A percentile compares a stretch with the other conserved stretches of the same genome.
Conservation (phyloP, 2,797 vertebrate genomes). For the Hafferia zeledoni region DNA sequence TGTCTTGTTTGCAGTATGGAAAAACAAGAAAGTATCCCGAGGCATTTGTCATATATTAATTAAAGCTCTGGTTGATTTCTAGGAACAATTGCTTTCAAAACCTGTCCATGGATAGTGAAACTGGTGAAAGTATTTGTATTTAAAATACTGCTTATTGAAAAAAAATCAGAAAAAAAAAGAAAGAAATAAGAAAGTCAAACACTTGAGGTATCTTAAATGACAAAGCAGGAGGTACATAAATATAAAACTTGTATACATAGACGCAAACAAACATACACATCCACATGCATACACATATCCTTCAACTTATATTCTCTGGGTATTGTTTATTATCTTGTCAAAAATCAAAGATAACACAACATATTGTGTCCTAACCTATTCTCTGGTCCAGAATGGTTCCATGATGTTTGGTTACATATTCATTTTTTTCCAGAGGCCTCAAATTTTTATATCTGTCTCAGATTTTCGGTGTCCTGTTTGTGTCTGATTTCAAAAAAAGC, state of each 20-base stretch:
- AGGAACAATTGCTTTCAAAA: not conserved
- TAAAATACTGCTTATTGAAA: not conserved
- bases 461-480: not conserved
- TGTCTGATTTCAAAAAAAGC: fast-evolving
- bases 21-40: not conserved
- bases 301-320: not conserved
- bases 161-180: not conserved
- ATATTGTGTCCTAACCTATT: not conserved
- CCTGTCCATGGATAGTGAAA: not conserved
- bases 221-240: not conserved
- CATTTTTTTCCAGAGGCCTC: not conserved
- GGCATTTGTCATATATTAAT: not conserved
- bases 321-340: not conserved
- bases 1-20: not conserved
- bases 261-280: not conserved
- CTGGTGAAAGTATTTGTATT: not conserved
- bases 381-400: not conserved
- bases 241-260: not conserved
- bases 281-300: fast-evolving
- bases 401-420: not conserved
- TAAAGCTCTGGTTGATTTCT: not conserved
- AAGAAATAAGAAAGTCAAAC: not conserved
- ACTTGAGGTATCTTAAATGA: not conserved
- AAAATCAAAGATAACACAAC: not conserved
- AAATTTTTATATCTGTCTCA: not conserved